These are phyloP conservation scores for Campaea margaritaria DNA, from an alignment of 2,888 invertebrate genomes.

Conservation along the genomic window DNA sequence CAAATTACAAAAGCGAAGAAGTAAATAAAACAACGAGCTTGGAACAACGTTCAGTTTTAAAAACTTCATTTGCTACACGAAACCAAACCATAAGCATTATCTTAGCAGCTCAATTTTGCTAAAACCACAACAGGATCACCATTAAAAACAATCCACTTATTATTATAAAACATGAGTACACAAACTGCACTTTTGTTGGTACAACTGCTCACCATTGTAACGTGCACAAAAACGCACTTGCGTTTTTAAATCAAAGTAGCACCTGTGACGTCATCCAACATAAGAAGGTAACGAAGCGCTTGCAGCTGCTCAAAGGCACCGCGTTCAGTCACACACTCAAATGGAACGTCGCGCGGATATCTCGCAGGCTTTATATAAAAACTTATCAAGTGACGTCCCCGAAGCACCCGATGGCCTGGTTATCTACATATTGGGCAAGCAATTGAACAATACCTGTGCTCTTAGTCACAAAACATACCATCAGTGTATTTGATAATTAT, in stretches of 20 bases:
- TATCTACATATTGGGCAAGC: slow-evolving; percentile 40
- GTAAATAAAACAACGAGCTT: too few species aligned
- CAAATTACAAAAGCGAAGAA: too few species aligned
- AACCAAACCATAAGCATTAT: too few species aligned
- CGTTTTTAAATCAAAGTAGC: slow-evolving; percentile 9
- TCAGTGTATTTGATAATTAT: background rate
- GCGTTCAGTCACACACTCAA: slow-evolving; percentile 51
- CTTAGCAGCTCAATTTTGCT: too few species aligned
- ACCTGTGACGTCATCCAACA: slow-evolving; percentile 15
- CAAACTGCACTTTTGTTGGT: background rate
- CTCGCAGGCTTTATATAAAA: slow-evolving; percentile 61
- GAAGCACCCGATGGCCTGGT: slow-evolving; percentile 39
- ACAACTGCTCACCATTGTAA: slow-evolving; percentile 26
- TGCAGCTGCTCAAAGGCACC: slow-evolving; percentile 34
- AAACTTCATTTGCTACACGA: too few species aligned
- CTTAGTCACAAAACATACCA: background rate
- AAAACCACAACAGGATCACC: background rate
- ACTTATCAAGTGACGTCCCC: slow-evolving; percentile 50
- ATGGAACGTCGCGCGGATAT: slow-evolving; percentile 46
- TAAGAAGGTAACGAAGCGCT: background rate
- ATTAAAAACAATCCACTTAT: background rate
- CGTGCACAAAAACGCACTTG: slow-evolving; percentile 28
- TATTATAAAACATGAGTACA: background rate
- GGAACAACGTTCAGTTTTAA: too few species aligned
- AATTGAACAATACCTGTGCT: slow-evolving; percentile 2